These are phyloP conservation scores for Nannobrachium achirus DNA, from an alignment of 2,113 vertebrate species.

Conservation along the genomic window DNA sequence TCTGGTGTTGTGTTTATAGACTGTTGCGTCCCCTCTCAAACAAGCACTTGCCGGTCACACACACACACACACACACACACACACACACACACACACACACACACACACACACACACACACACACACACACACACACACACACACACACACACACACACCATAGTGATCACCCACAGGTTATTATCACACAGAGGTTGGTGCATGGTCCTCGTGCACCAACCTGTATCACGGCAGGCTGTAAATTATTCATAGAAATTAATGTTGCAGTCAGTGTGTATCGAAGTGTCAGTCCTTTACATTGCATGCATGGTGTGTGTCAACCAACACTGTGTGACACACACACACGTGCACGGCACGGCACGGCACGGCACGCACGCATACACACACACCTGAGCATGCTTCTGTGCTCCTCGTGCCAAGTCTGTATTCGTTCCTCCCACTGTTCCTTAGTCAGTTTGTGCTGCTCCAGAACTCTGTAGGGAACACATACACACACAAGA, in stretches of 20 bases:
- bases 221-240: not conserved
- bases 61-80: too few species aligned
- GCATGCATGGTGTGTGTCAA: not conserved
- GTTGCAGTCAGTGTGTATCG: not conserved
- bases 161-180: not conserved
- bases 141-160: constrained; percentile 4
- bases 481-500: constrained; percentile 2
- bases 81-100: too few species aligned
- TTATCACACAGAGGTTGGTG: not conserved
- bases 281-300: not conserved
- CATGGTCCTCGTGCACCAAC: too few species aligned
- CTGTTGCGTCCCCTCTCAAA: too few species aligned
- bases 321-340: not conserved
- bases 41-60: too few species aligned
- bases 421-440: constrained; percentile 98
- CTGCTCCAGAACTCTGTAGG: constrained; percentile 91
- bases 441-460: constrained; percentile 98
- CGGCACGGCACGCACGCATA: constrained; percentile 1
- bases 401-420: constrained; percentile 95
- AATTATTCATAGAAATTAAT: not conserved
- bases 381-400: constrained; percentile 90
- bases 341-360: not conserved
- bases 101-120: not conserved
- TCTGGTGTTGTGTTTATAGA: too few species aligned
- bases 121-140: constrained; percentile 8